Base-by-base conservation (phyloP, 2,888 invertebrate species). In the Artemia sinica region DNA sequence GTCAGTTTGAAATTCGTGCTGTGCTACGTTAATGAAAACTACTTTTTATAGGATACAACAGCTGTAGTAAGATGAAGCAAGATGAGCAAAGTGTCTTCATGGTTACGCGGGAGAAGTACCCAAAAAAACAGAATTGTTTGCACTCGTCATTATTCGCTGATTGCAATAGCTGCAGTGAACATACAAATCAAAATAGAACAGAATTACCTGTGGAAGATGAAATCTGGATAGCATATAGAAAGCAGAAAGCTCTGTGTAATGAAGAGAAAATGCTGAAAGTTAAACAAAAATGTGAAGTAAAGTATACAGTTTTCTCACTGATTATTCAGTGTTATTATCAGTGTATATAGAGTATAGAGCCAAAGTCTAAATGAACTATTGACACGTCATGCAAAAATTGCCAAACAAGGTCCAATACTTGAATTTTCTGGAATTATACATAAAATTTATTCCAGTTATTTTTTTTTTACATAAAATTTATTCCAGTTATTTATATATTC, bases 31-130 rank as follows among this genome's bases (percentile, higher is more conserved):
- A 41, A 41, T 41, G 41, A 2, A 41, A 41, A 41, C 41, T 41
- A 41, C 41, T 41, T 41, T 11, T 58, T 58, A 18, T 28, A 58
- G 63, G 8, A 28, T 28, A n/a, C 63, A 10, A 18, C 63, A 58
- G 28, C n/a, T 58, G 63, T 10, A 58, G 63, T 58, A 28, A 58
- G 63, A 58, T 58, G 63, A 58, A 58, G 63, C 63, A 58, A 28
- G 8, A 58, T 58, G 9, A 58, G 10, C 63, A 58, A 18, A 58
- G 28, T 28, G 28, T 58, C 63, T 58, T 58, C 28, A 58, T 58
- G n/a, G 14, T 58, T 18, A 58, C 63, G 14, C 63, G 63, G 8
- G 63, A 58, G 9, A 58, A 58, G 11, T 58, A 58, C 10, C 63
- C 63, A 8, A 9, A 18, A 9, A 10, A 10, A 8, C n/a, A 58